A percentile compares a stretch with the other conserved stretches of the same genome.
Evolutionary conservation across 2,797 vertebrate genomes (phyloP).

Genomic region (Masticophis lateralis): DNA sequence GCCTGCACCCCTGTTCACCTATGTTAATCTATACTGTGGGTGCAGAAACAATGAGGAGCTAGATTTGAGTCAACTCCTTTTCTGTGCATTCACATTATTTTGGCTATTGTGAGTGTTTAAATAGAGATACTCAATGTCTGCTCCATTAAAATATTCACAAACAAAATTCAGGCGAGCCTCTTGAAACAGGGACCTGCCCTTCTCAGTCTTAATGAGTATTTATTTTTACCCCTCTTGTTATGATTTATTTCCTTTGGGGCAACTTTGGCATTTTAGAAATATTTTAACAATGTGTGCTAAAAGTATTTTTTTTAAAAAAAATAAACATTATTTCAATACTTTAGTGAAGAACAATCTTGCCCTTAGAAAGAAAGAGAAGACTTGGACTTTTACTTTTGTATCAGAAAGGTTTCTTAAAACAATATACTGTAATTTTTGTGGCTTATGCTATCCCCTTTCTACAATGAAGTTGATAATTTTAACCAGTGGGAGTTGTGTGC

Average conservation of each 20-base stretch:
- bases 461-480: background rate
- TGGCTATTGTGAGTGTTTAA: background rate
- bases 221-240: background rate
- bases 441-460: background rate
- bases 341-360: background rate
- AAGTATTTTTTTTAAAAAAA: background rate
- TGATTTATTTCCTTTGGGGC: background rate
- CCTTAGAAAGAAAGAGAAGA: background rate
- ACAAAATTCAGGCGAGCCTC: background rate
- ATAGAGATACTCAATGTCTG: background rate
- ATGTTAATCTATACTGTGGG: too few species aligned
- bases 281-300: background rate
- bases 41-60: background rate
- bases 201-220: background rate
- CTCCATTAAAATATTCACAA: background rate
- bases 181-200: background rate
- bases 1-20: background rate
- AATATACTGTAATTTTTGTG: background rate
- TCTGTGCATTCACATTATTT: background rate
- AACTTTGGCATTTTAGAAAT: background rate
- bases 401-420: background rate
- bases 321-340: background rate
- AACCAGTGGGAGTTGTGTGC: background rate
- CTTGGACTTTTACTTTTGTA: background rate
- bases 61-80: background rate